Evolutionary conservation across 2,797 vertebrate species (phyloP).

Genomic region (Platyrinchus mystaceus): DNA sequence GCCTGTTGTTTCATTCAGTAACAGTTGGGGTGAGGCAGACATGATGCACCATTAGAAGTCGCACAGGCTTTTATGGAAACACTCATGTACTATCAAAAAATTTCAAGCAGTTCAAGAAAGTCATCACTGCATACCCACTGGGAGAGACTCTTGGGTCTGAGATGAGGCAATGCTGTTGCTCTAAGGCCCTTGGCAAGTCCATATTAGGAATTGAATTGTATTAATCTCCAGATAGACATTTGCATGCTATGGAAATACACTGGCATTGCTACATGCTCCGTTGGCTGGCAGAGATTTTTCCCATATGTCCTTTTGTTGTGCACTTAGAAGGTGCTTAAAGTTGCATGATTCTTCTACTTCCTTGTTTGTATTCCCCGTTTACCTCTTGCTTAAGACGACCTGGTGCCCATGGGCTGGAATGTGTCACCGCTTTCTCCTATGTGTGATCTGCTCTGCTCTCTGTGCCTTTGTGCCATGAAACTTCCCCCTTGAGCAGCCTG

Average conservation of each 20-base stretch:
- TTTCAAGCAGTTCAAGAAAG: background rate
- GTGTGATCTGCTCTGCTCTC: fast-evolving
- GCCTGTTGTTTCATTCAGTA: background rate
- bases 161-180: background rate
- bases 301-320: background rate
- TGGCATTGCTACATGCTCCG: fast-evolving
- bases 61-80: background rate
- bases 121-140: background rate
- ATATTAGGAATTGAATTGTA: background rate
- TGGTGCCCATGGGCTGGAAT: background rate
- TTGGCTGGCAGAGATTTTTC: background rate
- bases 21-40: background rate
- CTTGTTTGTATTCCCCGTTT: background rate
- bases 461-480: fast-evolving
- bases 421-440: background rate
- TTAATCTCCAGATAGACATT: background rate
- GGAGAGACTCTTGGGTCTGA: background rate
- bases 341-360: background rate
- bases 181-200: background rate
- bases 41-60: background rate
- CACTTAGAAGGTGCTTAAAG: background rate
- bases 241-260: background rate
- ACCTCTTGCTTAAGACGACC: background rate
- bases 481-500: background rate
- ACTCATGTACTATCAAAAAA: background rate